Conservation (phyloP, 2,113 vertebrate species). For the Apteryx mantelli region DNA sequence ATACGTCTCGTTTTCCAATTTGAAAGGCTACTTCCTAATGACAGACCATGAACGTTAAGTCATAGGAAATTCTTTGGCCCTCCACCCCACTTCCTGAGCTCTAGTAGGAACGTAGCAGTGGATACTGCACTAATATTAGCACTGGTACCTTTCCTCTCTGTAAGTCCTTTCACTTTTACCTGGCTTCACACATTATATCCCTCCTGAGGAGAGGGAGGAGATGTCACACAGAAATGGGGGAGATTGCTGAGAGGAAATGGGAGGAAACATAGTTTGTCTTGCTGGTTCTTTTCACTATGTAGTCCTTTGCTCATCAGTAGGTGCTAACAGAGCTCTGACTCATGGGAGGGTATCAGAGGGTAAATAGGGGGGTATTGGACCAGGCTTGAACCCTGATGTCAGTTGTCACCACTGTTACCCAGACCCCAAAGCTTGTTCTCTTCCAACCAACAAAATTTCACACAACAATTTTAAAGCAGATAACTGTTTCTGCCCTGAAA, state of each 20-base stretch:
- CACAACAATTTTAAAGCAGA: neutral
- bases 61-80: constrained; percentile 67
- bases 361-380: neutral
- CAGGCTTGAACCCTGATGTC: neutral
- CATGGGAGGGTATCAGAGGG: neutral
- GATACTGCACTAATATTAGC: constrained; percentile 17
- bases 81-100: constrained; percentile 26
- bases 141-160: neutral
- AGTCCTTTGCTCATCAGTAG: neutral
- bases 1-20: constrained; percentile 36
- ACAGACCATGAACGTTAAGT: neutral
- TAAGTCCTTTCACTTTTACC: constrained; percentile 47
- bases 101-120: constrained; percentile 7
- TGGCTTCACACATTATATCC: neutral
- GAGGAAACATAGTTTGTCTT: neutral
- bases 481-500: neutral
- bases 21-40: constrained; percentile 65
- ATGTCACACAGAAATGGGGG: neutral
- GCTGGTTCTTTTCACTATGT: neutral
- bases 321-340: neutral
- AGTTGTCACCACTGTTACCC: neutral
- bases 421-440: neutral
- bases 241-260: neutral
- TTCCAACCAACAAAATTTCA: neutral
- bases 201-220: neutral